Evolutionary conservation across 2,797 vertebrate species (phyloP).

Genomic region (Avahi laniger): DNA sequence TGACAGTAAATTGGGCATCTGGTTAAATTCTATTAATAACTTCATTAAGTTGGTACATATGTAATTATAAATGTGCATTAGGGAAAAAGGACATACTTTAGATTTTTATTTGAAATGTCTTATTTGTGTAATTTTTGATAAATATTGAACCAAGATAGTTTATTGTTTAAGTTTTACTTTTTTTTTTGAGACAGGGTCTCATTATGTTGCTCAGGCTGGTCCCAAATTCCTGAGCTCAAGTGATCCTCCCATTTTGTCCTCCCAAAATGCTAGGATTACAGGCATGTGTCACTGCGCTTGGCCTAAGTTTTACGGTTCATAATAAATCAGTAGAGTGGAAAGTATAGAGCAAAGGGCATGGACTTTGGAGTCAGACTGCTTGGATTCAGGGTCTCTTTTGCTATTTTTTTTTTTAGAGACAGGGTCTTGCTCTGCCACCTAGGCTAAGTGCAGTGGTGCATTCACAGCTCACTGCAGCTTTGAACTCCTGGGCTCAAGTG

Average conservation of each 20-base stretch:
- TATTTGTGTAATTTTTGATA: constrained; percentile 30
- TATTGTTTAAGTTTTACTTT: neutral
- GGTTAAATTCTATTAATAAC: constrained; percentile 19
- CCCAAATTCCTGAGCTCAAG: neutral
- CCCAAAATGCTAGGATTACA: neutral
- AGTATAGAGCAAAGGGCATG: neutral
- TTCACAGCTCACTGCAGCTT: neutral
- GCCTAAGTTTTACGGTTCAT: constrained; percentile 9
- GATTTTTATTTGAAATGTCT: constrained; percentile 34
- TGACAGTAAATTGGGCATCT: constrained; percentile 24
- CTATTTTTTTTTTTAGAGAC: neutral
- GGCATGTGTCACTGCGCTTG: neutral
- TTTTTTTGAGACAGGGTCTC: neutral
- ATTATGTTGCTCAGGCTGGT: neutral
- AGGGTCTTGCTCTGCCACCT: neutral
- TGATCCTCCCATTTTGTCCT: neutral
- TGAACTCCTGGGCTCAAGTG: neutral
- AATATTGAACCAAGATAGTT: neutral
- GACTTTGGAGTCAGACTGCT: neutral
- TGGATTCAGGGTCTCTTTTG: neutral
- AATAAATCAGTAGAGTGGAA: neutral
- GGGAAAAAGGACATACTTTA: neutral
- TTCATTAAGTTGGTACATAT: neutral
- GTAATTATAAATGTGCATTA: neutral
- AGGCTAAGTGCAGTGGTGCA: neutral